phyloP scores from a whole-genome alignment of 1,140 invertebrate genomes.

The Dreissena polymorpha region DNA sequence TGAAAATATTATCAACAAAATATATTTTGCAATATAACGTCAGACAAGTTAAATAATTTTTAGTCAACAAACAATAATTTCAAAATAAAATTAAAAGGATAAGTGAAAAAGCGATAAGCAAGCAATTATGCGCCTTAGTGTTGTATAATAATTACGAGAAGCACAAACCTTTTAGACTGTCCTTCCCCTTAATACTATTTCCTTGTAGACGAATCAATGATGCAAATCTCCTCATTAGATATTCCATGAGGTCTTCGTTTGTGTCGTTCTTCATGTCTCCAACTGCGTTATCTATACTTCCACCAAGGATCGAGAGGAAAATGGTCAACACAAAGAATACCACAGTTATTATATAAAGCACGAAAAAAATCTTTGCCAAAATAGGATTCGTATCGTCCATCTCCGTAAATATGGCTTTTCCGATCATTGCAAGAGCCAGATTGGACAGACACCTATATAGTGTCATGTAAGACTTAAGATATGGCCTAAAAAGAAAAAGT shows the following conservation, averaged over 20 bases:
- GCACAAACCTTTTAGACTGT: too few species aligned
- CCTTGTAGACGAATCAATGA: background rate
- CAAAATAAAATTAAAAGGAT: too few species aligned
- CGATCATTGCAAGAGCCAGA: conserved; percentile 86
- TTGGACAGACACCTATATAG: conserved; percentile 75
- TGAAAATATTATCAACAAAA: too few species aligned
- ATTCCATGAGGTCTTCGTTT: conserved; percentile 23
- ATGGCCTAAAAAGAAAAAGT: conserved; percentile 38
- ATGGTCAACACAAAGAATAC: conserved; percentile 90
- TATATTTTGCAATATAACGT: too few species aligned
- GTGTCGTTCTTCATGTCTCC: conserved; percentile 6
- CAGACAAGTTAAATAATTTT: too few species aligned
- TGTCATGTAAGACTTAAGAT: conserved; percentile 15
- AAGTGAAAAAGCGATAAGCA: too few species aligned
- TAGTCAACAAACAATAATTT: too few species aligned
- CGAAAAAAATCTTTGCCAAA: conserved; percentile 87
- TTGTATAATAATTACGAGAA: too few species aligned
- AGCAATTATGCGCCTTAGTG: too few species aligned
- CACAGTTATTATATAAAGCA: conserved; percentile 87
- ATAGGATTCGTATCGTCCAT: conserved; percentile 82
- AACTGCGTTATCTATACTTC: conserved; percentile 35
- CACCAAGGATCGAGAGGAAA: conserved; percentile 88
- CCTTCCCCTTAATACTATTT: background rate
- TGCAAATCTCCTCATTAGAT: conserved; percentile 8
- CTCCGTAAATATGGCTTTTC: conserved; percentile 87